These are phyloP conservation scores for Catocala nupta DNA, from an alignment of 2,888 invertebrate species.

Conservation along the genomic window DNA sequence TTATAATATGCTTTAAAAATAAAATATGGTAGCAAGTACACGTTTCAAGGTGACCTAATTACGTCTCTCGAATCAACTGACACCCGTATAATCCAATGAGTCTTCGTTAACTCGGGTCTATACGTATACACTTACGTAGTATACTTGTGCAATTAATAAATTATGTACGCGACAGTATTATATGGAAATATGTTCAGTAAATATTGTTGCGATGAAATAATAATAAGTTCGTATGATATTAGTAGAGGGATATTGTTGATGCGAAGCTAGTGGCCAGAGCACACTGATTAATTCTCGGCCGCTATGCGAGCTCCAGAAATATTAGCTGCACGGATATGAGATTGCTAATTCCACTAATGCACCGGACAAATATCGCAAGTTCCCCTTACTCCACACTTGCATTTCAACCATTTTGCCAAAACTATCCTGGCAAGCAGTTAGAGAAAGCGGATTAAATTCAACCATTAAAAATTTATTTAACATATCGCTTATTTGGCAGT, in stretches of 20 bases:
- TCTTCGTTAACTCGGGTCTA: constrained; percentile 44
- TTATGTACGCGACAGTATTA: background rate
- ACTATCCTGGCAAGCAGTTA: constrained; percentile 50
- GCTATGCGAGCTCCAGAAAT: constrained; percentile 79
- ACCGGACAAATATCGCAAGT: constrained; percentile 80
- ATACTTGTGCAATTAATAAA: constrained; percentile 17
- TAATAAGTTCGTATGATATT: constrained; percentile 19
- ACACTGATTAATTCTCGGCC: constrained; percentile 83
- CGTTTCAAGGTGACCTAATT: constrained; percentile 57
- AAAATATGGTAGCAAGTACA: constrained; percentile 41
- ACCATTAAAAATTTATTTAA: constrained; percentile 40
- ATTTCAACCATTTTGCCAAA: constrained; percentile 63
- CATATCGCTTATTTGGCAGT: constrained; percentile 23
- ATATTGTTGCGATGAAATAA: background rate
- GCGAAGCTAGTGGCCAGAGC: constrained; percentile 60
- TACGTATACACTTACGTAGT: constrained; percentile 26
- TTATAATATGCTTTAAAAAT: too few species aligned
- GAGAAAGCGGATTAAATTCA: constrained; percentile 37
- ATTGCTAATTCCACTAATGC: constrained; percentile 87
- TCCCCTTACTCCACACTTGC: constrained; percentile 67
- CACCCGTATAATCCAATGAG: constrained; percentile 54
- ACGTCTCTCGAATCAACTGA: constrained; percentile 53
- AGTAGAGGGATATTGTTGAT: constrained; percentile 60
- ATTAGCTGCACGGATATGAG: constrained; percentile 81
- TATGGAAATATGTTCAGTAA: background rate